Percentiles rank a stretch among this genome's conserved stretches.
phyloP scores from a whole-genome alignment of 2,888 invertebrate genomes.

The Cybosia mesomella region DNA sequence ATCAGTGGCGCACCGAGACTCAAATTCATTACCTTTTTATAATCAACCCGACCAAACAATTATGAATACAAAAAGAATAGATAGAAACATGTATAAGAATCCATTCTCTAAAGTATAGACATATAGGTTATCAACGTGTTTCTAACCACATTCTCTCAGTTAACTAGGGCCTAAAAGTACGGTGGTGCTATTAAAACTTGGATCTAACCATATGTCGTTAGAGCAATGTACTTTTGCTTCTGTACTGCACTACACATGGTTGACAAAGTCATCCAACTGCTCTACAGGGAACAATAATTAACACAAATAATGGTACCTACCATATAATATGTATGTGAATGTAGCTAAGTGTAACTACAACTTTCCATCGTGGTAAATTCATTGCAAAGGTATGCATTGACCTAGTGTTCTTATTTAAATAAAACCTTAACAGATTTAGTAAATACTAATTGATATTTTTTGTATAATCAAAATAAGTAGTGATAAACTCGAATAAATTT shows the following conservation, averaged over 20 bases:
- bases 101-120: slow-evolving; percentile 19
- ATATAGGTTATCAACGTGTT: slow-evolving; percentile 33
- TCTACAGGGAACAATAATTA: slow-evolving; percentile 12
- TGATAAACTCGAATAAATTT: too few species aligned
- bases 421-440: background rate
- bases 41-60: background rate
- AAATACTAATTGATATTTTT: too few species aligned
- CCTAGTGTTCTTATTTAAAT: background rate
- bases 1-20: background rate
- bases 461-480: too few species aligned
- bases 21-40: background rate
- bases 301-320: slow-evolving; percentile 38
- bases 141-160: slow-evolving; percentile 67
- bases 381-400: background rate
- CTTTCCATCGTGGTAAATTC: background rate
- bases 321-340: slow-evolving; percentile 20
- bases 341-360: background rate
- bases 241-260: slow-evolving; percentile 37
- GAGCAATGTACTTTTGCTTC: slow-evolving; percentile 66
- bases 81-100: background rate
- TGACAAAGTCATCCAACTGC: slow-evolving; percentile 41
- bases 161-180: slow-evolving; percentile 74
- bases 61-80: background rate
- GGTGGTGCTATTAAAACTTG: slow-evolving; percentile 77
- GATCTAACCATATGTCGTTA: slow-evolving; percentile 72